Evolutionary conservation across 2,113 vertebrate species (phyloP).

Genomic region (Nanorana parkeri): DNA sequence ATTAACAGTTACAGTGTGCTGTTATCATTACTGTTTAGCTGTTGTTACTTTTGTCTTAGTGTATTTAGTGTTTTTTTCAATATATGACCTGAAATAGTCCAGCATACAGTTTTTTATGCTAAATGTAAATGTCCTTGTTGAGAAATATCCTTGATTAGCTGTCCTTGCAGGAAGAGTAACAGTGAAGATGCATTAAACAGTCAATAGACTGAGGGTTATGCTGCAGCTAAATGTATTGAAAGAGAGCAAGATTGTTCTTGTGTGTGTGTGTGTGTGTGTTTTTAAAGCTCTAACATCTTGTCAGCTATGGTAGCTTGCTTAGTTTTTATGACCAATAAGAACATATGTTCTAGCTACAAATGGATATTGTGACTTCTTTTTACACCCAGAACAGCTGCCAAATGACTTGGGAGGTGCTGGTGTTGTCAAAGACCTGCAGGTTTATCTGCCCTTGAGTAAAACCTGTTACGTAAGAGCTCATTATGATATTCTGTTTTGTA

Average conservation of each 20-base stretch:
- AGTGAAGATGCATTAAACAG: slow-evolving; percentile 19
- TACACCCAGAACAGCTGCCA: not conserved
- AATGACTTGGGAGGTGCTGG: not conserved
- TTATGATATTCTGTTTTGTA: too few species aligned
- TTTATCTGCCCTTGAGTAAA: too few species aligned
- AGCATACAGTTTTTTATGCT: not conserved
- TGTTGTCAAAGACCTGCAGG: too few species aligned
- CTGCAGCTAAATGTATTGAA: slow-evolving; percentile 14
- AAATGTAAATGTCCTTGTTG: slow-evolving; percentile 30
- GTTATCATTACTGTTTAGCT: not conserved
- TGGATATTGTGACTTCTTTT: not conserved
- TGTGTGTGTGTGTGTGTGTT: not conserved
- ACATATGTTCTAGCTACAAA: not conserved
- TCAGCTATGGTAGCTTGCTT: not conserved
- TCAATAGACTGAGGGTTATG: not conserved
- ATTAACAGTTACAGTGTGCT: not conserved
- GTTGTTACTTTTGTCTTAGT: not conserved
- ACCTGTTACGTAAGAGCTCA: too few species aligned
- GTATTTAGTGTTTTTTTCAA: not conserved
- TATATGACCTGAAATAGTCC: not conserved
- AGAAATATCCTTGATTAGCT: slow-evolving; percentile 33
- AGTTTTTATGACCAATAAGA: not conserved
- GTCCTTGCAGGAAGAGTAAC: slow-evolving; percentile 13
- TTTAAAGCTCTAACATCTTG: not conserved
- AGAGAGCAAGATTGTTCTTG: too few species aligned